Evolutionary conservation across 2,797 vertebrate genomes (phyloP).

Genomic region (Chaetodon trifasciatus): DNA sequence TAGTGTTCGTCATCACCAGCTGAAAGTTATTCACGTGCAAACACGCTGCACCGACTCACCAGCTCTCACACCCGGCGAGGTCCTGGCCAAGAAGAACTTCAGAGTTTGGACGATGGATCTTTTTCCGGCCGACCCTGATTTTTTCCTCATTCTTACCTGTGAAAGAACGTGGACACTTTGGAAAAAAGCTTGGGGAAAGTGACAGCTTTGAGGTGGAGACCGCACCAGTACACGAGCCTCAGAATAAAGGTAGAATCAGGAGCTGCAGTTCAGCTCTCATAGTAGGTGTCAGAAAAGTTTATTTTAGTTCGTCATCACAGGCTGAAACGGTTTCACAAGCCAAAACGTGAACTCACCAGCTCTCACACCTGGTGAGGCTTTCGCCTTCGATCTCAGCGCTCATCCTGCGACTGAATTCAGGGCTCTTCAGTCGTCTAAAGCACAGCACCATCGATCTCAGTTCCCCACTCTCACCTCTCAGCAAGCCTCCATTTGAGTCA

Average conservation of each 20-base stretch:
- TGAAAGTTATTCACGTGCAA: neutral
- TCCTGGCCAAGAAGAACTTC: neutral
- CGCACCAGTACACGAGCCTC: constrained; percentile 25
- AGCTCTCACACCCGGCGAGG: neutral
- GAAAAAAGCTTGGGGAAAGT: neutral
- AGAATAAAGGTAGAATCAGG: constrained; percentile 72
- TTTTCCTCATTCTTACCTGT: neutral
- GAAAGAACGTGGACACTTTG: neutral
- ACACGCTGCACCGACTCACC: neutral
- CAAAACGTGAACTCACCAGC: neutral
- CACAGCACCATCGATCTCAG: too few species aligned
- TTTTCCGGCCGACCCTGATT: too few species aligned
- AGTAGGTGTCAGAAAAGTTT: constrained; percentile 82
- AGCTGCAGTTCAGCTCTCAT: constrained; percentile 75
- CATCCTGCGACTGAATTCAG: neutral
- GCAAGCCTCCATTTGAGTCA: neutral
- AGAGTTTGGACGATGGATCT: neutral
- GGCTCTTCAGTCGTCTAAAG: too few species aligned
- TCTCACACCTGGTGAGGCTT: neutral
- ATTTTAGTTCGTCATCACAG: constrained; percentile 50
- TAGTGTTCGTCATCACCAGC: constrained; percentile 58
- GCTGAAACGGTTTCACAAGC: neutral
- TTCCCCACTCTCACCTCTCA: too few species aligned
- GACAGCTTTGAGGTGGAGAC: neutral
- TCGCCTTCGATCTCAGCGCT: neutral